Evolutionary conservation across 2,888 invertebrate species (phyloP).

Genomic region (Drosophila parthenogenetica): DNA sequence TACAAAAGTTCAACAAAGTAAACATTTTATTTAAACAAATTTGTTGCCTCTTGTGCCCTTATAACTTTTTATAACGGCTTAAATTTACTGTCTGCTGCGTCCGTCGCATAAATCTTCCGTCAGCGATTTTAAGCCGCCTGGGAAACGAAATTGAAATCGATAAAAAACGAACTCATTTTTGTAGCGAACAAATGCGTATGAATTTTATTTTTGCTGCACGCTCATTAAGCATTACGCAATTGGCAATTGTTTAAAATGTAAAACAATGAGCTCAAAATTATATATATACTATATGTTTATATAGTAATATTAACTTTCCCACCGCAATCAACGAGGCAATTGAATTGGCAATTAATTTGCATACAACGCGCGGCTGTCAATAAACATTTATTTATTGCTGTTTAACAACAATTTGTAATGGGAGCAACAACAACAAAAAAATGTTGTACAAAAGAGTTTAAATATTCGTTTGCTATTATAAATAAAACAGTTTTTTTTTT

Average conservation of each 20-base stretch:
- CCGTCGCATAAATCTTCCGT: slow-evolving; percentile 74
- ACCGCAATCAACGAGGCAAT: slow-evolving; percentile 73
- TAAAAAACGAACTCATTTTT: slow-evolving; percentile 4
- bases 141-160: slow-evolving; percentile 59
- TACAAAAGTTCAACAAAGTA: neutral
- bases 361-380: slow-evolving; percentile 59
- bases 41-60: slow-evolving; percentile 3
- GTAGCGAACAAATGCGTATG: neutral
- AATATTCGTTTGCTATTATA: slow-evolving; percentile 36
- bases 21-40: slow-evolving; percentile 6
- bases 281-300: neutral
- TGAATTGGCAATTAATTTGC: slow-evolving; percentile 76
- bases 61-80: slow-evolving; percentile 73
- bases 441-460: neutral
- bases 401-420: slow-evolving; percentile 49
- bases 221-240: slow-evolving; percentile 52
- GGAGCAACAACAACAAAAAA: slow-evolving; percentile 31
- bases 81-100: slow-evolving; percentile 48
- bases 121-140: slow-evolving; percentile 76
- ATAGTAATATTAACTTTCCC: slow-evolving; percentile 60
- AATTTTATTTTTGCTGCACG: neutral
- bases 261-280: slow-evolving; percentile 26
- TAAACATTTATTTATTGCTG: slow-evolving; percentile 70
- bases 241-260: slow-evolving; percentile 49
- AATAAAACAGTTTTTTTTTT: slow-evolving; percentile 34